Evolutionary conservation across 2,797 vertebrate species (phyloP).

Genomic region (Enteromius fasciolatus): DNA sequence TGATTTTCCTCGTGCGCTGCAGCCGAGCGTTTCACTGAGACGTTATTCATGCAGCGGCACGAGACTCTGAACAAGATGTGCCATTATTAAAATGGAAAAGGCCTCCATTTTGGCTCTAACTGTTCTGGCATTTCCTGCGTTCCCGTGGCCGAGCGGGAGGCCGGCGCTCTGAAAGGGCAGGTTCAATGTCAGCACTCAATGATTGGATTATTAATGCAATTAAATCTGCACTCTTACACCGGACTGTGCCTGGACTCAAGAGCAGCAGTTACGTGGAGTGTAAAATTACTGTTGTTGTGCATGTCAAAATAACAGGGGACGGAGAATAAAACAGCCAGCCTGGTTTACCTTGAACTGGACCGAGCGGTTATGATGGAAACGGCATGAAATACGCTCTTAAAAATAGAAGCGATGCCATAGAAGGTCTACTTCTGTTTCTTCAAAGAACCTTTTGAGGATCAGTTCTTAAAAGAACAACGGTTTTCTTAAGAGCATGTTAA

Average conservation of each 20-base stretch:
- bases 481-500: not conserved
- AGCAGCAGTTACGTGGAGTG: not conserved
- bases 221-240: slow-evolving; percentile 38
- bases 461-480: not conserved
- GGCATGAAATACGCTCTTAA: not conserved
- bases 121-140: slow-evolving; percentile 38
- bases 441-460: not conserved
- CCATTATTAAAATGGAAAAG: slow-evolving; percentile 47
- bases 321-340: not conserved
- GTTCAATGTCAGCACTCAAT: slow-evolving; percentile 47
- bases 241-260: slow-evolving; percentile 1
- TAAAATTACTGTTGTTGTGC: not conserved
- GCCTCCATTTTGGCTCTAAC: slow-evolving; percentile 39
- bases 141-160: not conserved
- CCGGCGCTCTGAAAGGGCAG: slow-evolving; percentile 44
- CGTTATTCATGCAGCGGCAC: slow-evolving; percentile 41
- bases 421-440: not conserved
- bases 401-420: not conserved
- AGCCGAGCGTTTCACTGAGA: slow-evolving; percentile 16
- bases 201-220: slow-evolving; percentile 56
- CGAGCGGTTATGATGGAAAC: not conserved
- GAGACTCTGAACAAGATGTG: slow-evolving; percentile 38
- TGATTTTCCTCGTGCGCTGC: not conserved
- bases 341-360: not conserved
- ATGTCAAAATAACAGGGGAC: not conserved